Percentiles rank a stretch among this genome's conserved stretches.
Conservation (phyloP, 2,888 invertebrate species). For the Cephus pulcher region DNA sequence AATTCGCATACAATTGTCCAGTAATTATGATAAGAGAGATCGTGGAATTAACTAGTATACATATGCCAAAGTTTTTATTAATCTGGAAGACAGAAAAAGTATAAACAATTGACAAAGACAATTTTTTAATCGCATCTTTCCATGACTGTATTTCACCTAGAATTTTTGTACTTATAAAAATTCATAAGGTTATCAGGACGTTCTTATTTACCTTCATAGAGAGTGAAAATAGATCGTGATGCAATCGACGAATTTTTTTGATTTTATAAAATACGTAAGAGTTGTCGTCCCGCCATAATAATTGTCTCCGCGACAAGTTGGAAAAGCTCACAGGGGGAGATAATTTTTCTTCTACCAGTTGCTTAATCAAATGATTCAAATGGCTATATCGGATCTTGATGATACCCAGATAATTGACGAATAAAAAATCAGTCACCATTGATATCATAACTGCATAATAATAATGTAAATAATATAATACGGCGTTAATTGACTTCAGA, state of each 20-base stretch:
- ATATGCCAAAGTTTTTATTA: background rate
- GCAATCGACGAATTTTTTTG: background rate
- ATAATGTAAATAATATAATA: background rate
- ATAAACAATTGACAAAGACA: too few relatives aligned
- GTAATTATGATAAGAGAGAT: background rate
- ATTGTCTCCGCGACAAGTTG: background rate
- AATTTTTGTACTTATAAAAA: too few relatives aligned
- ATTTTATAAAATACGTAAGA: background rate
- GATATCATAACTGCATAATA: background rate
- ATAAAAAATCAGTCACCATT: background rate
- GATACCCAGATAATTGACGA: slow-evolving; percentile 4
- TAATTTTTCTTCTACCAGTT: background rate
- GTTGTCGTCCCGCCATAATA: background rate
- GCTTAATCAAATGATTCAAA: background rate
- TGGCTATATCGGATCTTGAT: background rate
- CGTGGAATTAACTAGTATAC: background rate
- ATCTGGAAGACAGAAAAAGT: background rate
- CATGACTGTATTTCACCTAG: too few relatives aligned
- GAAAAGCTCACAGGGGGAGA: background rate
- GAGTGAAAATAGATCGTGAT: background rate
- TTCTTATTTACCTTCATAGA: background rate
- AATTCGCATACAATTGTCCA: background rate
- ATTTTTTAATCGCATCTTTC: too few relatives aligned
- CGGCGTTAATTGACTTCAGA: background rate
- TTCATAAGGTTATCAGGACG: too few relatives aligned